Evolutionary conservation across 2,113 vertebrate genomes (phyloP).

Genomic region (Okapia johnstoni): DNA sequence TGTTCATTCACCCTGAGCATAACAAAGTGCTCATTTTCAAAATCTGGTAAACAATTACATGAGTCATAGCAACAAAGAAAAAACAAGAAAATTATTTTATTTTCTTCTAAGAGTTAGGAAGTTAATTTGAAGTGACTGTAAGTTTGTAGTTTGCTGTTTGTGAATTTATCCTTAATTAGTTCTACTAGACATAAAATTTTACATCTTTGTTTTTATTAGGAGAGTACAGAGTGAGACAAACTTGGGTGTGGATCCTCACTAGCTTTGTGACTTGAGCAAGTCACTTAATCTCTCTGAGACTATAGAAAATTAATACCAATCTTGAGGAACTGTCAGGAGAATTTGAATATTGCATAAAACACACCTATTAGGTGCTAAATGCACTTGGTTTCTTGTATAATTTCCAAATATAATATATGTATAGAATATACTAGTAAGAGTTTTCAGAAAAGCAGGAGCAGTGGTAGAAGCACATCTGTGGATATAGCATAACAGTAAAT

Average conservation of each 20-base stretch:
- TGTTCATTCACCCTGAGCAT: background rate
- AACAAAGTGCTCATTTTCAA: background rate
- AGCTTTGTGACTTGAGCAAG: background rate
- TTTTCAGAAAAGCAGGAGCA: background rate
- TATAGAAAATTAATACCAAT: background rate
- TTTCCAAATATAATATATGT: background rate
- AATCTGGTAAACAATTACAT: constrained; percentile 11
- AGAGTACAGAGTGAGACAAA: background rate
- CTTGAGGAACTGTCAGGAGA: background rate
- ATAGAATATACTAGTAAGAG: background rate
- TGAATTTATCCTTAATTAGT: constrained; percentile 4
- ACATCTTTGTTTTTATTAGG: background rate
- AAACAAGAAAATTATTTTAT: background rate
- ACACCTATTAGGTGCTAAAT: background rate
- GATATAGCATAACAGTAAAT: background rate
- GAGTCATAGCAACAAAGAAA: constrained; percentile 31
- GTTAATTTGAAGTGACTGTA: constrained; percentile 28
- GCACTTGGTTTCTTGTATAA: background rate
- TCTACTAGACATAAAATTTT: background rate
- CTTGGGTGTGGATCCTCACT: background rate
- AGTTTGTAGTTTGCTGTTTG: background rate
- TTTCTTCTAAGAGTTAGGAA: background rate
- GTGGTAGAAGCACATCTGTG: background rate
- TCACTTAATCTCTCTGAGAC: background rate
- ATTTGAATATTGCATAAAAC: background rate